Evolutionary conservation across 2,797 vertebrate species (phyloP), one percentile per base, ranked within the genome.

Genomic region (Setipinna tenuifilis): DNA sequence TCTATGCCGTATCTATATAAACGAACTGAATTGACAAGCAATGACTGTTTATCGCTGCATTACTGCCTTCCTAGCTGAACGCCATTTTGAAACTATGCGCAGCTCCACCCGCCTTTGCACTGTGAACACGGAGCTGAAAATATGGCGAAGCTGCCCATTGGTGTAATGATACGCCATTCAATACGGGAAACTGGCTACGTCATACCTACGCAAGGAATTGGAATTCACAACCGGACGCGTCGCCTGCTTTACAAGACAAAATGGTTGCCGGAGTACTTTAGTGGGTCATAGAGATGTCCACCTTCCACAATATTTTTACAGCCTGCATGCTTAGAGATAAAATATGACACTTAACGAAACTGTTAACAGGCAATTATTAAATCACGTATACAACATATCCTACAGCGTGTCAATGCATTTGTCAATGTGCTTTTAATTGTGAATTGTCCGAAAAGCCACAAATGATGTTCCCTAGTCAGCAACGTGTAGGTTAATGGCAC

Each of bases 1-100:
- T 78, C 65, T 78, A 19, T 44, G 35, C 31, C 19, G 6, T 75
- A 44, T 44, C 19, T 78, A 78, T 41, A 11, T 44, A 21, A 17
- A 75, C 28, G 28, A 35, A 16, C 68, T 75, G 31, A 78, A 78
- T 78, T 21, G 71, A 78, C 71, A 35, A 44, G 71, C 16, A 78
- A 78, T 31, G 31, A 71, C 10, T 78, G 71, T 78, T 78, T 78
- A 78, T 44, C 35, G 35, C 71, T 78, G 35, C 31, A 44, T 44
- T 41, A 44, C 35, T 17, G 6, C 71, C 71, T 17, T 78, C 31
- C 71, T 78, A 44, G 71, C 71, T 78, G 71, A 35, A 78, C 71
- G 71, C 71, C 71, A 78, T 78, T 78, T 78, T 78, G 71, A 78
- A 78, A 78, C 71, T 41, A 21, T 78, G 21, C 35, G 19, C 31